phyloP scores from a whole-genome alignment of 2,113 vertebrate species.

The Passerina amoena region DNA sequence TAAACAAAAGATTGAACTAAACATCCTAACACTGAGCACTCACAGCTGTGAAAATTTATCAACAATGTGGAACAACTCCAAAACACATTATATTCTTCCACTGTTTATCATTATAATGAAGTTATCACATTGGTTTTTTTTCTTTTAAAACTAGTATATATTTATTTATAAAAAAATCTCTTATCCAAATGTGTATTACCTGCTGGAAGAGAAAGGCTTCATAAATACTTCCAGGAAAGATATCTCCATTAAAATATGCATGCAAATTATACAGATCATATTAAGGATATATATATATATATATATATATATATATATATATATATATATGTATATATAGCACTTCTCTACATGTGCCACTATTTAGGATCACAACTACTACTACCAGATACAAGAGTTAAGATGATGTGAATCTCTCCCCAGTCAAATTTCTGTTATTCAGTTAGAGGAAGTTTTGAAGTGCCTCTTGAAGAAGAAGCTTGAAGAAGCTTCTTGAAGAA shows the following conservation, averaged over 20 bases:
- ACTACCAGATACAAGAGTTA: background rate
- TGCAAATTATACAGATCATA: background rate
- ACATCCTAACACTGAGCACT: background rate
- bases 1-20: background rate
- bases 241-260: background rate
- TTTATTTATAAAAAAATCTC: background rate
- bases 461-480: background rate
- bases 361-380: background rate
- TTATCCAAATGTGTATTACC: background rate
- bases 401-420: background rate
- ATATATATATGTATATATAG: background rate
- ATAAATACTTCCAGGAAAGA: background rate
- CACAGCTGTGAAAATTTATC: background rate
- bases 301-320: background rate
- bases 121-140: background rate
- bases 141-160: background rate
- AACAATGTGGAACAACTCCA: background rate
- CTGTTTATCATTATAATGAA: background rate
- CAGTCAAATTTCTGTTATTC: background rate
- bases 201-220: background rate
- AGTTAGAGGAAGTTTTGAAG: background rate
- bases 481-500: background rate
- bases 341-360: background rate
- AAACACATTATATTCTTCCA: background rate
- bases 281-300: background rate